phyloP scores from a whole-genome alignment of 2,113 vertebrate species.

The Aphelocoma coerulescens region DNA sequence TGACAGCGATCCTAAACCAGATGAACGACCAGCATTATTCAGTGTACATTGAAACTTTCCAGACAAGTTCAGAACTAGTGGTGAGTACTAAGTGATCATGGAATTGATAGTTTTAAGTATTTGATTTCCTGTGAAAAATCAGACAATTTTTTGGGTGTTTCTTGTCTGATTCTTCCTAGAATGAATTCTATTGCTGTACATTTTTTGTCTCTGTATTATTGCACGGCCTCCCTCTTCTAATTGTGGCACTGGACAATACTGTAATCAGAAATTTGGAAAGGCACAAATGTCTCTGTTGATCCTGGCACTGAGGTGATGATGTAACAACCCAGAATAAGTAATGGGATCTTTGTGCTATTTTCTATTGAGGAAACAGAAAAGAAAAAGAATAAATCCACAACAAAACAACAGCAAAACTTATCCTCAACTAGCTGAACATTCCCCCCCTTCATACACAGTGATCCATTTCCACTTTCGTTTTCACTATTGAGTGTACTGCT shows the following conservation, averaged over 20 bases:
- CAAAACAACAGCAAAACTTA: neutral
- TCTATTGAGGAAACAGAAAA: neutral
- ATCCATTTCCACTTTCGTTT: neutral
- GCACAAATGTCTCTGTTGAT: neutral
- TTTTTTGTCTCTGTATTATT: neutral
- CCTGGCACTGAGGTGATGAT: neutral
- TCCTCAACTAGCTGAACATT: neutral
- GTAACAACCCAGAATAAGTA: neutral
- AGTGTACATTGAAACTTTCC: conserved; percentile 90
- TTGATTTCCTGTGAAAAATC: neutral
- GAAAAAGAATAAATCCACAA: neutral
- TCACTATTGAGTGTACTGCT: neutral
- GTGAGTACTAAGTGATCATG: conserved; percentile 70
- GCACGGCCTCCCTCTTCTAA: neutral
- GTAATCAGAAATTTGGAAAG: neutral
- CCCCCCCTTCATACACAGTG: fast-evolving
- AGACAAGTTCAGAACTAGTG: conserved; percentile 85
- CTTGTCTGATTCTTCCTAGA: neutral
- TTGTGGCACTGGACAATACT: neutral
- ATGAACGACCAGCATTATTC: conserved; percentile 92
- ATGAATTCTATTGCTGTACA: neutral
- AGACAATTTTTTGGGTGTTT: neutral
- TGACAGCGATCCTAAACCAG: conserved; percentile 95
- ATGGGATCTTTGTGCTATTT: neutral
- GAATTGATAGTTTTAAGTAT: neutral